Percentiles rank a stretch among this genome's conserved stretches.
Evolutionary conservation across 1,140 invertebrate genomes (phyloP).

Genomic region (Cataglyphis hispanica): DNA sequence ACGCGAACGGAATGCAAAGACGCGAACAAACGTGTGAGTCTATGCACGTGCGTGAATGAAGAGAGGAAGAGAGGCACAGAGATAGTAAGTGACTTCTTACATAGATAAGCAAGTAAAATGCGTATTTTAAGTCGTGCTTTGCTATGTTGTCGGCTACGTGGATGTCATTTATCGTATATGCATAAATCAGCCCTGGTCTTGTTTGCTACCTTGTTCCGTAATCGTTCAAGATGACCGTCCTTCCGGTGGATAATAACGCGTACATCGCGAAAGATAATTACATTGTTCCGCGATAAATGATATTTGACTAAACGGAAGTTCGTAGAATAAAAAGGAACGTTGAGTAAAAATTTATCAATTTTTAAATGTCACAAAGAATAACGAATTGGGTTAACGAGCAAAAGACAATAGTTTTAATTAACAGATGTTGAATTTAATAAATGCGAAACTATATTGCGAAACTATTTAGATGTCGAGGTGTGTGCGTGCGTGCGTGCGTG

Average conservation of each 20-base stretch:
- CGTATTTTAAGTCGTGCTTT: conserved; percentile 46
- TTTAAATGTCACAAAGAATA: background rate
- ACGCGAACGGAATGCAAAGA: conserved; percentile 46
- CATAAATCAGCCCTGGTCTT: conserved; percentile 37
- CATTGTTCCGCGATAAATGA: conserved; percentile 23
- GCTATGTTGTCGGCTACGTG: conserved; percentile 41
- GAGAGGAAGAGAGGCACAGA: conserved; percentile 14
- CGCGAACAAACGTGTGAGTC: conserved; percentile 38
- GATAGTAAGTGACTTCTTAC: conserved; percentile 46
- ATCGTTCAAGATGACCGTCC: conserved; percentile 29
- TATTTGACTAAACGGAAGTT: background rate
- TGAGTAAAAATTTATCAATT: background rate
- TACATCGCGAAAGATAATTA: conserved; percentile 12
- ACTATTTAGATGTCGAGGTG: conserved; percentile 6
- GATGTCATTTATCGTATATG: conserved; percentile 46
- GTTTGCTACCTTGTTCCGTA: conserved; percentile 21
- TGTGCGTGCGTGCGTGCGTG: too few relatives aligned
- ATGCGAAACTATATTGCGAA: background rate
- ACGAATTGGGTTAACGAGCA: background rate
- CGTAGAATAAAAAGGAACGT: background rate
- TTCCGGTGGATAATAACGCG: conserved; percentile 47
- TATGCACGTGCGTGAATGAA: conserved; percentile 31
- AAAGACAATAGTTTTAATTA: background rate
- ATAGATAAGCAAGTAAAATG: conserved; percentile 51
- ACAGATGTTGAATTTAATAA: background rate